These are phyloP conservation scores for Drosophila setosimentum DNA, from an alignment of 2,888 invertebrate species.

Conservation along the genomic window DNA sequence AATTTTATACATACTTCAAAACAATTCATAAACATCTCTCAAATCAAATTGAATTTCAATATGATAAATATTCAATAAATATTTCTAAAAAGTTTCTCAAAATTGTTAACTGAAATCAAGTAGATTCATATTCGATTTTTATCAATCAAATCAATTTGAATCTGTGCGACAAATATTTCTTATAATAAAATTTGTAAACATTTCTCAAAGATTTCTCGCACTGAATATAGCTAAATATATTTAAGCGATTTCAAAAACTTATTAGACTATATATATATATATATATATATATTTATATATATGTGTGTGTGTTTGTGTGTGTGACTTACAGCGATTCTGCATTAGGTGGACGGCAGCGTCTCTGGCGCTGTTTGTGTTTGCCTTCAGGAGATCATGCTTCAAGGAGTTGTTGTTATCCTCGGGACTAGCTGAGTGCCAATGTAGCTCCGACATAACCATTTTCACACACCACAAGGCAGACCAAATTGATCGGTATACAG, in stretches of 20 bases:
- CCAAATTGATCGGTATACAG: conserved; percentile 9
- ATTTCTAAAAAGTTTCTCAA: not conserved
- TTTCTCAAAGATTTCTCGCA: not conserved
- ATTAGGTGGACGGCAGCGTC: conserved; percentile 79
- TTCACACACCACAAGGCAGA: conserved; percentile 66
- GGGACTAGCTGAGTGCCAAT: conserved; percentile 83
- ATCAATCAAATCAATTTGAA: not conserved
- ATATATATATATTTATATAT: too few species aligned
- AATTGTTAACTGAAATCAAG: not conserved
- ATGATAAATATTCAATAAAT: rapidly evolving
- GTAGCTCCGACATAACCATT: conserved; percentile 86
- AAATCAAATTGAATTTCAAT: not conserved
- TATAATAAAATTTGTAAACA: too few species aligned
- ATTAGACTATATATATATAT: too few species aligned
- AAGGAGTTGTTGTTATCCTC: conserved; percentile 85
- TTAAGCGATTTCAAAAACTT: too few species aligned
- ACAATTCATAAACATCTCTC: not conserved
- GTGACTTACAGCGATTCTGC: conserved; percentile 84
- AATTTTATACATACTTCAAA: not conserved
- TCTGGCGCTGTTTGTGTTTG: conserved; percentile 62
- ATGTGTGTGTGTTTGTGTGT: too few species aligned
- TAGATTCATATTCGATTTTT: not conserved
- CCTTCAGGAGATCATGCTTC: conserved; percentile 84
- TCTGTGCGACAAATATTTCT: not conserved
- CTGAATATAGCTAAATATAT: not conserved